Percentiles rank a stretch among this genome's conserved stretches.
Evolutionary conservation across 2,113 vertebrate species (phyloP).

Genomic region (Ailuropoda melanoleuca): DNA sequence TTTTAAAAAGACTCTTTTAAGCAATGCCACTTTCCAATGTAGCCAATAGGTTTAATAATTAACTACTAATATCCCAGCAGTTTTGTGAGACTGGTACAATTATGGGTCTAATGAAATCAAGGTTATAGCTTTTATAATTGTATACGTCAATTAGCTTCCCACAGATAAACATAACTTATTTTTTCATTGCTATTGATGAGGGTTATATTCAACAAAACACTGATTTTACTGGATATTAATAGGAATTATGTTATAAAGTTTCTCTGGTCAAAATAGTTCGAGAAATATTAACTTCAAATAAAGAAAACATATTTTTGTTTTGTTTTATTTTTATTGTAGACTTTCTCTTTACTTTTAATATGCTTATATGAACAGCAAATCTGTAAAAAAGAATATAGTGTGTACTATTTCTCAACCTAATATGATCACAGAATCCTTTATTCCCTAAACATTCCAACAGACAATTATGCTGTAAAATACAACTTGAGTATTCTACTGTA

Average conservation of each 20-base stretch:
- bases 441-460: neutral
- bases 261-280: neutral
- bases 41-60: neutral
- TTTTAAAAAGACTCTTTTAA: neutral
- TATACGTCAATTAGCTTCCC: neutral
- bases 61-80: neutral
- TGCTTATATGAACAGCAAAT: neutral
- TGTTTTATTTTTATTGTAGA: slow-evolving; percentile 22
- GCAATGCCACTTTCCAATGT: neutral
- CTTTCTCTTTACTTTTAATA: neutral
- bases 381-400: neutral
- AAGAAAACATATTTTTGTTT: neutral
- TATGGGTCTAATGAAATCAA: neutral
- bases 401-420: neutral
- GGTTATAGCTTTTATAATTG: neutral
- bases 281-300: neutral
- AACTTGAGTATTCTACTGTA: neutral
- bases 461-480: neutral
- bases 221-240: neutral
- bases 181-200: neutral
- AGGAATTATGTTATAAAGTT: slow-evolving; percentile 15
- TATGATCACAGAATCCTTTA: neutral
- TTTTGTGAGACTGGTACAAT: neutral
- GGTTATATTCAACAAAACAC: neutral
- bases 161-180: neutral